Conservation (phyloP, 2,797 vertebrate genomes). For the Euthynnus affinis region DNA sequence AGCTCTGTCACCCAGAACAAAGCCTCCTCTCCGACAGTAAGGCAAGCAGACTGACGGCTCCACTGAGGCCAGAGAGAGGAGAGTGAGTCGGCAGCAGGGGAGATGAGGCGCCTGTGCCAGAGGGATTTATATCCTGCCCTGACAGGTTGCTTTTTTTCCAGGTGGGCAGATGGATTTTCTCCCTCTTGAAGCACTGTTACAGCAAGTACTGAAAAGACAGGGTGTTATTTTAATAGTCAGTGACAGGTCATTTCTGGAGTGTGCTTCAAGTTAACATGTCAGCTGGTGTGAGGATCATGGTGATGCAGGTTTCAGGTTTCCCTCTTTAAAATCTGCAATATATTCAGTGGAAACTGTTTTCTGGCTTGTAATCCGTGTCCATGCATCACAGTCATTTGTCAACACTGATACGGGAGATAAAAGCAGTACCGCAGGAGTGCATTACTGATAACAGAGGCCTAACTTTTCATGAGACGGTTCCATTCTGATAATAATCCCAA, state of each 20-base stretch:
- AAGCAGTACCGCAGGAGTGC: slow-evolving; percentile 9
- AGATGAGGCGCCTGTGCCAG: slow-evolving; percentile 57
- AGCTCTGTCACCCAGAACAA: slow-evolving; percentile 81
- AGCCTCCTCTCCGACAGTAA: slow-evolving; percentile 74
- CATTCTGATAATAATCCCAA: slow-evolving; percentile 54
- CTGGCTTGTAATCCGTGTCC: slow-evolving; percentile 15
- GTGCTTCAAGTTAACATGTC: slow-evolving; percentile 61
- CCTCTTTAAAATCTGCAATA: slow-evolving; percentile 6
- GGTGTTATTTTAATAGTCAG: slow-evolving; percentile 66
- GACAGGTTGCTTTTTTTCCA: slow-evolving; percentile 70
- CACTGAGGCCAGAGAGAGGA: slow-evolving; percentile 65
- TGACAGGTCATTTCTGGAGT: slow-evolving; percentile 64
- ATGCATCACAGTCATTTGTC: slow-evolving; percentile 34
- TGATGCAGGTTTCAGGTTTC: not conserved
- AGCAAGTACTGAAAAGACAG: slow-evolving; percentile 55
- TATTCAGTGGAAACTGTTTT: not conserved
- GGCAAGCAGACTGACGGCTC: slow-evolving; percentile 69
- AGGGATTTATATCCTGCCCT: slow-evolving; percentile 75
- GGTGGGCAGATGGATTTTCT: slow-evolving; percentile 78
- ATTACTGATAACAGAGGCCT: slow-evolving; percentile 27
- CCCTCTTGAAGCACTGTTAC: slow-evolving; percentile 60
- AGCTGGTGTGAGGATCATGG: slow-evolving; percentile 42
- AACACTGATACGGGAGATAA: slow-evolving; percentile 42
- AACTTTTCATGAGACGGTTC: slow-evolving; percentile 30
- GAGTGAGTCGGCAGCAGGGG: slow-evolving; percentile 45